Evolutionary conservation across 2,113 vertebrate genomes (phyloP).

Genomic region (Chamaetylas fuelleborni): DNA sequence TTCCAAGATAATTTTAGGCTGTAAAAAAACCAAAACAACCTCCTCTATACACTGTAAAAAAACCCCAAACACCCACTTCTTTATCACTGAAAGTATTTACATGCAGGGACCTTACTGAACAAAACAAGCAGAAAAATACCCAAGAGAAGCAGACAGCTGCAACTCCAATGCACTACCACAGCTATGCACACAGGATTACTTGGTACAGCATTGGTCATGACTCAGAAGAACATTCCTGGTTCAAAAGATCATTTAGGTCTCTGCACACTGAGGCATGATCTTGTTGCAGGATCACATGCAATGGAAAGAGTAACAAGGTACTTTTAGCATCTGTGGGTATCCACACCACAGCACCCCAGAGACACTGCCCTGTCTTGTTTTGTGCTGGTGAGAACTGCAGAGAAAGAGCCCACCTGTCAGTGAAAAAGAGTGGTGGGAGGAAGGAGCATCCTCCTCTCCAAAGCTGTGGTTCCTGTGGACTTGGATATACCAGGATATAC

Average conservation of each 20-base stretch:
- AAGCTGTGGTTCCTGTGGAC: background rate
- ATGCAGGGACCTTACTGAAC: background rate
- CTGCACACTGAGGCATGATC: background rate
- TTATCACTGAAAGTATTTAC: background rate
- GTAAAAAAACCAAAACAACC: background rate
- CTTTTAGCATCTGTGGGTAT: background rate
- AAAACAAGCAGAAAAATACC: background rate
- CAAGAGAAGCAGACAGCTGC: background rate
- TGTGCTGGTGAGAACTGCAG: background rate
- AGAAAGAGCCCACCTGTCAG: background rate
- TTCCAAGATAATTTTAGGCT: background rate
- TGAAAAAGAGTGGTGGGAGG: background rate
- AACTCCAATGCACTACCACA: background rate
- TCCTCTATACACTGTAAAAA: background rate
- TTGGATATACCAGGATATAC: background rate
- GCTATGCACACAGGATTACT: background rate
- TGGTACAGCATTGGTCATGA: accelerated
- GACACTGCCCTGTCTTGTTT: background rate
- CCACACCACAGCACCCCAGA: background rate
- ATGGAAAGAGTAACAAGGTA: background rate
- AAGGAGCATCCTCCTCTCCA: background rate
- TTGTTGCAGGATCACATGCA: background rate
- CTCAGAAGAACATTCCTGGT: background rate
- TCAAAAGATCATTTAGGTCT: background rate
- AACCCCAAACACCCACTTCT: background rate